A percentile compares a stretch with the other conserved stretches of the same genome.
phyloP scores from a whole-genome alignment of 2,888 invertebrate species.

The Pinctada fucata region DNA sequence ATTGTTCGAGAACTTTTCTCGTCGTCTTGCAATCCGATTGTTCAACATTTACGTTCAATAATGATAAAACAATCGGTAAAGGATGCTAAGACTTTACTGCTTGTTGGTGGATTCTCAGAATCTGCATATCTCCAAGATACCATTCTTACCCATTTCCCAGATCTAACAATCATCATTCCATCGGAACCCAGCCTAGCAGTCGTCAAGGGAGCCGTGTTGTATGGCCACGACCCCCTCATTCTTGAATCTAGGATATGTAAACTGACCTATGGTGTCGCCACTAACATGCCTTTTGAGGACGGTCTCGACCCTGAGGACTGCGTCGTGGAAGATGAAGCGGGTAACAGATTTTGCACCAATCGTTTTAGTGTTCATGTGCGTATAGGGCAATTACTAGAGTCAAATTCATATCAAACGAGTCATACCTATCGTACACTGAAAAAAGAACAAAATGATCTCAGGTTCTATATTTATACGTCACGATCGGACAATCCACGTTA shows the following conservation, averaged over 20 bases:
- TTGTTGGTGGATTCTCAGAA: conserved; percentile 14
- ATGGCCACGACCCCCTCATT: background rate
- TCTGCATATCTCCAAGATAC: conserved; percentile 3
- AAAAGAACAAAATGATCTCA: background rate
- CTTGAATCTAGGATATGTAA: conserved; percentile 9
- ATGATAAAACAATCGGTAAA: background rate
- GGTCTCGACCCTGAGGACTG: background rate
- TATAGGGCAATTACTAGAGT: background rate
- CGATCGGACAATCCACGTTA: background rate
- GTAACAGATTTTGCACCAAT: background rate
- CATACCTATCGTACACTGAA: background rate
- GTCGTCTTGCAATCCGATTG: background rate
- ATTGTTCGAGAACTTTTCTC: background rate
- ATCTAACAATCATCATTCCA: background rate
- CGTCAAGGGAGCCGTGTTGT: conserved; percentile 2
- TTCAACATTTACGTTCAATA: background rate
- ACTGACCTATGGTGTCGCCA: background rate
- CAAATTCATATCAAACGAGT: background rate
- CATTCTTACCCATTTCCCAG: background rate
- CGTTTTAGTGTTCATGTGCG: background rate
- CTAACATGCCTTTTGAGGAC: background rate
- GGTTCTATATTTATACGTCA: background rate
- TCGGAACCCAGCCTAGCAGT: background rate
- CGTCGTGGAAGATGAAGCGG: background rate
- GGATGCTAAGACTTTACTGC: conserved; percentile 1